These are phyloP conservation scores for Bombus superbus DNA, from an alignment of 1,140 invertebrate species.

Conservation along the genomic window DNA sequence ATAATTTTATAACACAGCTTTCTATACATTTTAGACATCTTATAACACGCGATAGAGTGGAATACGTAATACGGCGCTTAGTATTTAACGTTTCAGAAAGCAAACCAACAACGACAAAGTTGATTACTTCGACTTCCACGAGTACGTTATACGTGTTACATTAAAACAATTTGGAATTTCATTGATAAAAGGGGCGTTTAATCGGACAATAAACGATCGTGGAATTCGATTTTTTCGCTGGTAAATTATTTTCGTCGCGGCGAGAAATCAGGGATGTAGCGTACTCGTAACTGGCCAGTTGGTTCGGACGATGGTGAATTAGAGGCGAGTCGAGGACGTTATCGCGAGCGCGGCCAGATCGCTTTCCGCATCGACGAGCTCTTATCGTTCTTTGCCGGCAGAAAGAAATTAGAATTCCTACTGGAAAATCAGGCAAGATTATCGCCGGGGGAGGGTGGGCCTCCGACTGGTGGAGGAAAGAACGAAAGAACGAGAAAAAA, in stretches of 20 bases:
- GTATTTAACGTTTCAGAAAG: too few species aligned
- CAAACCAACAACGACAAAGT: too few species aligned
- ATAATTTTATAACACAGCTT: too few species aligned
- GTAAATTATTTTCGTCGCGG: neutral
- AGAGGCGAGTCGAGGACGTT: neutral
- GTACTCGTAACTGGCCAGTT: neutral
- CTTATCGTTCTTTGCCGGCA: neutral
- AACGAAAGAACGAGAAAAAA: neutral
- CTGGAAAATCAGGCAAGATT: slow-evolving; percentile 43
- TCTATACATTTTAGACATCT: too few species aligned
- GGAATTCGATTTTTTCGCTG: too few species aligned
- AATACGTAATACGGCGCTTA: too few species aligned
- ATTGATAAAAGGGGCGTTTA: too few species aligned
- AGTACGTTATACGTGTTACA: too few species aligned
- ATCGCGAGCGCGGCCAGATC: neutral
- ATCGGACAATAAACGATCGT: too few species aligned
- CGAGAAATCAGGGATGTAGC: neutral
- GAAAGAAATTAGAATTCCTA: slow-evolving; percentile 46
- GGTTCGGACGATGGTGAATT: neutral
- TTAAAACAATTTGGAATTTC: too few species aligned
- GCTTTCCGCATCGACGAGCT: slow-evolving; percentile 17
- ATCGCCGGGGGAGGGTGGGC: neutral
- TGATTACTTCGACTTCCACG: too few species aligned
- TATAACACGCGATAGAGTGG: too few species aligned
- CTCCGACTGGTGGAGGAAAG: neutral